Conservation (phyloP, 2,888 invertebrate species). For the Hipparchia semele region DNA sequence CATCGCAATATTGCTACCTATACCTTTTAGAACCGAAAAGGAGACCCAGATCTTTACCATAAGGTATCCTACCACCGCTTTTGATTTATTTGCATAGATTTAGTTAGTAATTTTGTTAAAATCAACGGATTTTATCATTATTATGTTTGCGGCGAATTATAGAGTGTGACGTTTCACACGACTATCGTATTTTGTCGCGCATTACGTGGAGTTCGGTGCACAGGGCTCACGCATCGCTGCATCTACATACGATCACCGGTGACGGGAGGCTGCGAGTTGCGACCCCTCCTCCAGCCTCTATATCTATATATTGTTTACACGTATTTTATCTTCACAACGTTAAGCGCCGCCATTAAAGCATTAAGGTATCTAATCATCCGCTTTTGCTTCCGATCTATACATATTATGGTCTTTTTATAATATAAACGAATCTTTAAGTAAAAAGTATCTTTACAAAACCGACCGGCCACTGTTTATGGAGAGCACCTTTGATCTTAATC, state of each 20-base stretch:
- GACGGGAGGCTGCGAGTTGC: slow-evolving; percentile 25
- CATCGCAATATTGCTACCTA: too few relatives aligned
- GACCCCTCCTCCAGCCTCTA: slow-evolving; percentile 31
- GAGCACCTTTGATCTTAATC: too few relatives aligned
- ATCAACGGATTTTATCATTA: slow-evolving; percentile 28
- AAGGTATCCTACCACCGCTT: too few relatives aligned
- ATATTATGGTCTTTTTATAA: too few relatives aligned
- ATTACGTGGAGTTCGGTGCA: slow-evolving; percentile 60
- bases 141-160: slow-evolving; percentile 41
- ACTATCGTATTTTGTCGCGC: slow-evolving; percentile 65
- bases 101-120: not conserved
- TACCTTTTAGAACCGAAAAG: too few relatives aligned
- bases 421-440: too few relatives aligned
- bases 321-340: not conserved
- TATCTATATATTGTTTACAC: not conserved
- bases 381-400: not conserved
- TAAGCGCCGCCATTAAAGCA: not conserved
- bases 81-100: too few relatives aligned
- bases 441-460: too few relatives aligned
- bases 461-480: too few relatives aligned
- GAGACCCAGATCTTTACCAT: too few relatives aligned
- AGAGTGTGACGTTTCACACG: slow-evolving; percentile 70
- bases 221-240: slow-evolving; percentile 56
- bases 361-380: not conserved
- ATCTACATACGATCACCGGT: slow-evolving; percentile 43